phyloP scores from a whole-genome alignment of 2,888 invertebrate genomes.

The Drosophila lacicola region DNA sequence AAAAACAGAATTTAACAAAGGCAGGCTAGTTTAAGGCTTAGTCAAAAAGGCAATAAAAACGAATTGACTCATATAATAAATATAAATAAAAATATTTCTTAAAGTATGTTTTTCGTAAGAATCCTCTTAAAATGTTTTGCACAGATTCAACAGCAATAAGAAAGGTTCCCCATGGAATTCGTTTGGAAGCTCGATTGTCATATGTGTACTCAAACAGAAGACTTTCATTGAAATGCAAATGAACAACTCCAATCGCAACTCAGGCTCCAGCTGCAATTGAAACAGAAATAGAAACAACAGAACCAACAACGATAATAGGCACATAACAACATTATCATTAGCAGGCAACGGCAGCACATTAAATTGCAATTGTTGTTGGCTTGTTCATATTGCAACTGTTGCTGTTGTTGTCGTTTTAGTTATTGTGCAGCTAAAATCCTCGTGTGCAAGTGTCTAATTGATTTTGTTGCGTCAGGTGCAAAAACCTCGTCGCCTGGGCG shows the following conservation, averaged over 20 bases:
- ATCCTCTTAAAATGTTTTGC: no score
- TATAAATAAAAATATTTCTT: no score
- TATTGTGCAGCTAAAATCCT: constrained; percentile 24
- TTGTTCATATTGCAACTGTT: constrained; percentile 20
- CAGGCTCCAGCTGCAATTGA: constrained; percentile 7
- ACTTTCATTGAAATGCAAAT: constrained; percentile 64
- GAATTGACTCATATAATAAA: no score
- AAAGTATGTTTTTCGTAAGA: no score
- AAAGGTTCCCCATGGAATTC: constrained; percentile 2
- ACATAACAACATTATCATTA: constrained; percentile 76
- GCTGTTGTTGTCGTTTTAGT: constrained; percentile 9
- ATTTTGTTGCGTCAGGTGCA: constrained; percentile 59
- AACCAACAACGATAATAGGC: constrained; percentile 60
- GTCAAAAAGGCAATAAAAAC: no score
- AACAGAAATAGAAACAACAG: constrained; percentile 18
- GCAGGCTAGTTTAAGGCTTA: no score
- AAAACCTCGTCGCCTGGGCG: constrained; percentile 17
- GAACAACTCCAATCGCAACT: constrained; percentile 21
- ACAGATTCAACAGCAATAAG: not conserved
- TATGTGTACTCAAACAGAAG: constrained; percentile 2
- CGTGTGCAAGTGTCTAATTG: constrained; percentile 65
- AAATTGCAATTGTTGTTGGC: constrained; percentile 61
- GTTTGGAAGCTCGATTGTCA: constrained; percentile 15
- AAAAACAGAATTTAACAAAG: no score
- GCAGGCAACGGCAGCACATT: constrained; percentile 53